Evolutionary conservation across 2,888 invertebrate genomes (phyloP).

Genomic region (Rhogogaster chlorosoma): DNA sequence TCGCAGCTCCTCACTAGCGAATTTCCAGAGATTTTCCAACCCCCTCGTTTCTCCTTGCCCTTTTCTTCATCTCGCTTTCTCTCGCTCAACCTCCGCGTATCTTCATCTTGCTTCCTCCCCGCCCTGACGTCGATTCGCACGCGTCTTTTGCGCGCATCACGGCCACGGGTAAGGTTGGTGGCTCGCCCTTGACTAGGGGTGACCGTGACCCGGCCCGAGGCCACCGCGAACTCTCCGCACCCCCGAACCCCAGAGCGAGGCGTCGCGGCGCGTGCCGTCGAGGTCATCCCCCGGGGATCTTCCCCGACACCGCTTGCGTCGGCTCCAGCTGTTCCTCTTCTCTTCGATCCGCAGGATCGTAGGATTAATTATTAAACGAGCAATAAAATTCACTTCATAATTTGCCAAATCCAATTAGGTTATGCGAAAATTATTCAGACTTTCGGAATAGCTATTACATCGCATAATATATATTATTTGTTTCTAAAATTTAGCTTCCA

Average conservation of each 20-base stretch:
- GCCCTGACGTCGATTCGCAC: slow-evolving; percentile 26
- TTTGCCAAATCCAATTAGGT: background rate
- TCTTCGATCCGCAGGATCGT: background rate
- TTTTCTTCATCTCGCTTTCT: background rate
- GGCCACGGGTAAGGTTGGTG: slow-evolving; percentile 42
- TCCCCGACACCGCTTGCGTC: background rate
- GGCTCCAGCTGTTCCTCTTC: slow-evolving; percentile 7
- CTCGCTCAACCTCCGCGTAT: background rate
- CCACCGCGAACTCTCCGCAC: slow-evolving; percentile 58
- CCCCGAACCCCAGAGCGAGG: slow-evolving; percentile 52
- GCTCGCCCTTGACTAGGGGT: slow-evolving; percentile 67
- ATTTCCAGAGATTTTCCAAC: background rate
- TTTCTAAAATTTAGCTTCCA: background rate
- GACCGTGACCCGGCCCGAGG: slow-evolving; percentile 66
- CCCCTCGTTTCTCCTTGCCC: background rate
- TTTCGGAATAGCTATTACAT: background rate
- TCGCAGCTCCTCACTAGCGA: background rate
- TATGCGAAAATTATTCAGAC: background rate
- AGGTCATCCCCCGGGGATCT: slow-evolving; percentile 57
- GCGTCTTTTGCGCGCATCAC: slow-evolving; percentile 34
- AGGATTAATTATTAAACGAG: background rate
- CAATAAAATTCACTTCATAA: background rate
- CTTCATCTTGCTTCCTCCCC: background rate
- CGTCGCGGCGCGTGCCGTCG: slow-evolving; percentile 58
- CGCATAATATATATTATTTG: background rate